Conservation (phyloP, 2,797 vertebrate genomes). For the Lacerta agilis region DNA sequence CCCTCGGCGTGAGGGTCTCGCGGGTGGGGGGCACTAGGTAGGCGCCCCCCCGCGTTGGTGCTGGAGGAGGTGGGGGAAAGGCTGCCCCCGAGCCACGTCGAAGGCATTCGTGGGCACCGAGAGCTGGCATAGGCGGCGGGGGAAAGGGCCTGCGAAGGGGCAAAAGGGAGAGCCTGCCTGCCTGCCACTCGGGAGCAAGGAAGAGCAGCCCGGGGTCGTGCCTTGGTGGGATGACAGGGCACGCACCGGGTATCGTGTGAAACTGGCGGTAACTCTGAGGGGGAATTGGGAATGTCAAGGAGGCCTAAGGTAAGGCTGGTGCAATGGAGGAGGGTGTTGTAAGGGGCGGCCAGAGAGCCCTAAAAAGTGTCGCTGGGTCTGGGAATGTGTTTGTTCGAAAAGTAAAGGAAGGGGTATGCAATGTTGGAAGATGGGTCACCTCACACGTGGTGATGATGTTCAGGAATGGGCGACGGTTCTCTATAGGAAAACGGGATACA, state of each 20-base stretch:
- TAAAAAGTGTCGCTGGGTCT: no score
- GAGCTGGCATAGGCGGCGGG: neutral
- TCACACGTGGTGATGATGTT: neutral
- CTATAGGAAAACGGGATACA: neutral
- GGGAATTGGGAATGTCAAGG: neutral
- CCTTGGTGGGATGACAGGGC: no score
- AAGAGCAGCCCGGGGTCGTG: no score
- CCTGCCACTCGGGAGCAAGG: neutral
- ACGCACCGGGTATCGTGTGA: no score
- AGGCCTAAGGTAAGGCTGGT: neutral
- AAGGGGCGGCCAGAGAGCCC: neutral
- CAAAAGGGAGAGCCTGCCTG: neutral
- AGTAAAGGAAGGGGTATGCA: neutral
- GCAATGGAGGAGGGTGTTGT: slow-evolving; percentile 51
- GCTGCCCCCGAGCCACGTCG: neutral
- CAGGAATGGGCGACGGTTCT: fast-evolving
- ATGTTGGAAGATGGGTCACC: neutral
- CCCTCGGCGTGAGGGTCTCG: neutral
- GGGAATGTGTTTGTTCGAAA: slow-evolving; percentile 2
- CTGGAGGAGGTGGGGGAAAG: neutral
- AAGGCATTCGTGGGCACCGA: neutral
- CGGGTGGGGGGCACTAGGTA: neutral
- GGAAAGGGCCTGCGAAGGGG: neutral
- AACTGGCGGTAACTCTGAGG: neutral
- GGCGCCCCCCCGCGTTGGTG: no score